Conservation (phyloP, 2,113 vertebrate species). For the Tachysurus fulvidraco region DNA sequence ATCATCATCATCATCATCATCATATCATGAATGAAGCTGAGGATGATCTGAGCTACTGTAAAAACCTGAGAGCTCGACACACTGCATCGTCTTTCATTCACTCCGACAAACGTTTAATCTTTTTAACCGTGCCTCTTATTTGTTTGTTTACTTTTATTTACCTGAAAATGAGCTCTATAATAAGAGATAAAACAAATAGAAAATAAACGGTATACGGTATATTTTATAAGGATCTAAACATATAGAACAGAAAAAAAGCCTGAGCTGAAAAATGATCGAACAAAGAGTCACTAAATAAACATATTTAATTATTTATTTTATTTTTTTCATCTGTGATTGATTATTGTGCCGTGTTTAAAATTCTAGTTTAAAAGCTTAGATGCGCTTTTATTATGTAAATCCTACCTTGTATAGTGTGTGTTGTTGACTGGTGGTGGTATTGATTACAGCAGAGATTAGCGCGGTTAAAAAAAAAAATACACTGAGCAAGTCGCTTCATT, state of each 20-base stretch:
- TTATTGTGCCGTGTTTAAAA: background rate
- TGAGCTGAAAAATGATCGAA: background rate
- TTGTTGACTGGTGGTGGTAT: background rate
- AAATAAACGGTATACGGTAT: background rate
- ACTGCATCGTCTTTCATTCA: background rate
- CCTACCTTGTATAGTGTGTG: background rate
- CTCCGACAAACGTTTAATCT: background rate
- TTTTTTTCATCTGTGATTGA: too few species aligned
- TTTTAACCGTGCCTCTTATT: background rate
- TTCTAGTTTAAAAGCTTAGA: background rate
- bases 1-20: slow-evolving; percentile 24
- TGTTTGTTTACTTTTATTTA: background rate
- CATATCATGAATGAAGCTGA: slow-evolving; percentile 43
- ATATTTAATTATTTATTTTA: background rate
- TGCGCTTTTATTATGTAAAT: background rate
- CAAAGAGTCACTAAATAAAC: background rate
- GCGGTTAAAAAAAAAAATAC: background rate
- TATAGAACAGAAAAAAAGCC: background rate
- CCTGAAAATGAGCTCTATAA: background rate
- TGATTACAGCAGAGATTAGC: background rate
- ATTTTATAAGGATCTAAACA: background rate
- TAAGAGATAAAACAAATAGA: background rate
- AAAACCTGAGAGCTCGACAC: slow-evolving; percentile 41
- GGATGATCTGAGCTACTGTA: slow-evolving; percentile 53
- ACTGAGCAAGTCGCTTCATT: background rate